Percentiles rank a stretch among this genome's conserved stretches.
These are phyloP conservation scores for Quadroppia sp. DNA, from an alignment of 2,888 invertebrate species.

Conservation along the genomic window DNA sequence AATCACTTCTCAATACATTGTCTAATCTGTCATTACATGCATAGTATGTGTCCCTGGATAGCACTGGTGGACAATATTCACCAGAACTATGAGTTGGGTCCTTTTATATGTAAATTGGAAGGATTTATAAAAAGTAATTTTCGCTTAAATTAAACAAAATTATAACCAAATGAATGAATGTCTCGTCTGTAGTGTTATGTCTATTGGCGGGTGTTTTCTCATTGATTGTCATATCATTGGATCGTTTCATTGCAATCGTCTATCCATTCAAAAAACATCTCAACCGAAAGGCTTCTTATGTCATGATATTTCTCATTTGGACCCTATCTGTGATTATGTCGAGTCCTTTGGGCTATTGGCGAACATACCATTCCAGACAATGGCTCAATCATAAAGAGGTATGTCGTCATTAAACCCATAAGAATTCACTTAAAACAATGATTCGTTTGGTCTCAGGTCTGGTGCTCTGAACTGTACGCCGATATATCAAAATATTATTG, in stretches of 20 bases:
- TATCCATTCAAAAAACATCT: slow-evolving; percentile 67
- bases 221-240: slow-evolving; percentile 72
- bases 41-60: slow-evolving; percentile 66
- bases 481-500: slow-evolving; percentile 67
- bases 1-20: neutral
- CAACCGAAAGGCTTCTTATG: slow-evolving; percentile 62
- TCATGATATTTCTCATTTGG: slow-evolving; percentile 67
- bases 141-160: slow-evolving; percentile 3
- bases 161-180: neutral
- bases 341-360: slow-evolving; percentile 53
- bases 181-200: slow-evolving; percentile 60
- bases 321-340: slow-evolving; percentile 62
- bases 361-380: slow-evolving; percentile 60
- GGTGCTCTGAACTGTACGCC: slow-evolving; percentile 64
- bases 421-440: neutral
- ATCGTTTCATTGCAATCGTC: slow-evolving; percentile 74
- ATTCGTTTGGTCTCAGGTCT: slow-evolving; percentile 54
- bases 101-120: slow-evolving; percentile 70
- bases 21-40: neutral
- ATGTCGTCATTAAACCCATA: neutral
- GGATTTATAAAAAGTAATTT: slow-evolving; percentile 69
- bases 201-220: slow-evolving; percentile 72
- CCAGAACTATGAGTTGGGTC: slow-evolving; percentile 70
- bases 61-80: slow-evolving; percentile 69
- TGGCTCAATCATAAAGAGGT: slow-evolving; percentile 70